These are phyloP conservation scores for Lepeophtheirus nordmannii DNA, from an alignment of 2,888 invertebrate species.

Conservation along the genomic window DNA sequence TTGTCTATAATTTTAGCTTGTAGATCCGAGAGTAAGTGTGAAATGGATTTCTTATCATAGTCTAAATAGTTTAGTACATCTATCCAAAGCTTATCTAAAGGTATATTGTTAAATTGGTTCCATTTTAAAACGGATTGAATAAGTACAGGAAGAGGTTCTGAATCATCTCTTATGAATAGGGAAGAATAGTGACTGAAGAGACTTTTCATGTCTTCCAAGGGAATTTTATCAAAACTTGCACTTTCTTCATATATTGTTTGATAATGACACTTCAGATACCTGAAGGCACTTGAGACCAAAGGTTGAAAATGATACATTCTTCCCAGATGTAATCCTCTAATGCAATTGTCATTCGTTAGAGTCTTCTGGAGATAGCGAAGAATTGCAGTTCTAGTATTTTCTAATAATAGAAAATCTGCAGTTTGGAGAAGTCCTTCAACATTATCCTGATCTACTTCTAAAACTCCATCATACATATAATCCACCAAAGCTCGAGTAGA, in stretches of 20 bases:
- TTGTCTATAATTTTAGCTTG: not conserved
- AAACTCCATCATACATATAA: conserved; percentile 10
- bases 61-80: not conserved
- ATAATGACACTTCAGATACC: not conserved
- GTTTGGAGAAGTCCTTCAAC: not conserved
- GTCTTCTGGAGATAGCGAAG: conserved; percentile 9
- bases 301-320: not conserved
- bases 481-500: not conserved
- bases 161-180: not conserved
- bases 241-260: not conserved
- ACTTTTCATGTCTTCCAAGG: not conserved
- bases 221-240: not conserved
- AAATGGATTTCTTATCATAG: not conserved
- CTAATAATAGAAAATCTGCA: not conserved
- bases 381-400: not conserved
- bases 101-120: not conserved
- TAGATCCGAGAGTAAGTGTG: not conserved
- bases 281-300: not conserved
- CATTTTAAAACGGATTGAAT: conserved; percentile 4
- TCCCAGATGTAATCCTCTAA: not conserved
- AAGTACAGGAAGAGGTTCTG: not conserved
- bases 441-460: not conserved
- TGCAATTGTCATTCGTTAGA: not conserved
- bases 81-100: not conserved
- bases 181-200: not conserved